Conservation (phyloP, 2,797 vertebrate genomes). For the Amblyraja radiata region DNA sequence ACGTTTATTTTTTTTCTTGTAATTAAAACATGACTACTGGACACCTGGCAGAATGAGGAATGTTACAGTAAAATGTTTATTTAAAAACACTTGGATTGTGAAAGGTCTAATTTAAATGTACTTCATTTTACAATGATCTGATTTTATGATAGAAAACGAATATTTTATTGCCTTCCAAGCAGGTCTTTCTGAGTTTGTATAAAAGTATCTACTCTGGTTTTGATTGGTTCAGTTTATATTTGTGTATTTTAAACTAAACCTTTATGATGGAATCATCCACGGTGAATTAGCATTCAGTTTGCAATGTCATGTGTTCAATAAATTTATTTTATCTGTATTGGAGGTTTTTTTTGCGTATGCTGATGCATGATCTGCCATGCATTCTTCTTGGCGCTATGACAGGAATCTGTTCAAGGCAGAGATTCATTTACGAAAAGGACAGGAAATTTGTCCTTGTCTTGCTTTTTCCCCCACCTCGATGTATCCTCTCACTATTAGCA, state of each 20-base stretch:
- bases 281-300: not conserved
- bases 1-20: not conserved
- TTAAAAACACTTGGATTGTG: not conserved
- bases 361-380: not conserved
- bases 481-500: not conserved
- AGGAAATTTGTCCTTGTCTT: slow-evolving; percentile 77
- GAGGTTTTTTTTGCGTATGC: not conserved
- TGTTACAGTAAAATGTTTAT: not conserved
- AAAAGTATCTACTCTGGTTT: not conserved
- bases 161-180: not conserved
- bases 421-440: slow-evolving; percentile 78
- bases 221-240: not conserved
- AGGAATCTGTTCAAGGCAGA: slow-evolving; percentile 38
- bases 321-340: slow-evolving; percentile 1
- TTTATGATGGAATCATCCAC: not conserved
- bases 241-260: not conserved
- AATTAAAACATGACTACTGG: not conserved
- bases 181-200: not conserved
- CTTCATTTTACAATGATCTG: too few relatives aligned
- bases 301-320: not conserved
- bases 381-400: slow-evolving; percentile 30
- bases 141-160: too few relatives aligned
- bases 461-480: not conserved
- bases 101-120: not conserved
- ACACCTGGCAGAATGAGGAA: not conserved